Evolutionary conservation across 2,888 invertebrate genomes (phyloP), one percentile per base, ranked within the genome.

Genomic region (Camponotus fellah): DNA sequence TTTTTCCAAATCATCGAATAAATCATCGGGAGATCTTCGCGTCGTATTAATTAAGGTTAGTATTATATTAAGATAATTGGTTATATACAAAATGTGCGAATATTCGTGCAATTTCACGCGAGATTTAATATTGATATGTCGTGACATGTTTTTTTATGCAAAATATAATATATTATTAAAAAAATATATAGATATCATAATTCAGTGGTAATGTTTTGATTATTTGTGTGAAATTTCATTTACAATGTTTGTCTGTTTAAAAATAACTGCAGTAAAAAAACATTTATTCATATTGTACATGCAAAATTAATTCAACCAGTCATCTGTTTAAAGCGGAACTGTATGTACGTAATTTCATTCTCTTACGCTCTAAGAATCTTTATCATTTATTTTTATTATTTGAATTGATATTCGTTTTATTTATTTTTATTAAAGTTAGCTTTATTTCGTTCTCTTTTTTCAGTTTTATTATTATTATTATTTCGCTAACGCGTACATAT

Each of bases 401-500:
- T 9, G 26, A 68, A 40, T 77, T 26, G 32, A 14, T n/a, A 12
- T 43, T 0, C 3, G 58, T 8, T 43, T 21, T 60, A n/a, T 43
- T 21, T 21, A 37, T 34, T 46, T 79, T 9, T 21, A 58, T 69
- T 60, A 8, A 37, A 46, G 12, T 80, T 40, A 43, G 26, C 40
- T 8, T 68, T 4, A 37, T 26, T 40, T 5, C 10, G 0, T 4
- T 17, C 14, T 60, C 9, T 9, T 10, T 9, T n/a, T 26, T 40
- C 43, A 37, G 26, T 65, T 60, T 37, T 49, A 49, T 46, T 34
- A 40, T 43, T 72, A 26, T 49, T 68, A 62, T 62, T 46, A 46
- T 71, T 79, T n/a, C 60, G 46, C 46, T 72, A 79, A 79, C 60
- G 72, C 6, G 17, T 46, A 46, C 71, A 34, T 58, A n/a, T 80